A percentile compares a stretch with the other conserved stretches of the same genome.
These are phyloP conservation scores for Enteromius treurensis DNA, from an alignment of 2,797 vertebrate genomes.

Conservation along the genomic window DNA sequence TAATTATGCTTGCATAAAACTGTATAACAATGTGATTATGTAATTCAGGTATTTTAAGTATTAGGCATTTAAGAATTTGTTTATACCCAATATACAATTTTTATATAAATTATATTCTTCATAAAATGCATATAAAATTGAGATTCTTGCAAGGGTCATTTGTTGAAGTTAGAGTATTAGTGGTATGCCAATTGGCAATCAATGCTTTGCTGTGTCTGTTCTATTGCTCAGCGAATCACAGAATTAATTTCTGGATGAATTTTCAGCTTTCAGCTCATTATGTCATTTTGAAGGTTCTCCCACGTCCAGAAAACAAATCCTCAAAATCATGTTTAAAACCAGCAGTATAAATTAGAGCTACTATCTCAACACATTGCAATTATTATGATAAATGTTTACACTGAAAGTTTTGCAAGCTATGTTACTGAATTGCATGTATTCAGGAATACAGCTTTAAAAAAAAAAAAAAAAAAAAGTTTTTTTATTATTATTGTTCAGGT, in stretches of 20 bases:
- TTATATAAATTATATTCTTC: constrained; percentile 5
- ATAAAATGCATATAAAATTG: not conserved
- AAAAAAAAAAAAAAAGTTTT: constrained; percentile 41
- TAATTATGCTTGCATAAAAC: constrained; percentile 23
- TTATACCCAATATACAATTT: constrained; percentile 39
- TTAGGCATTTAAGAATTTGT: constrained; percentile 54
- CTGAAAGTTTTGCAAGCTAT: constrained; percentile 63
- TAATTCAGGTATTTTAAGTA: constrained; percentile 65
- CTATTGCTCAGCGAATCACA: not conserved
- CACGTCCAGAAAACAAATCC: not conserved
- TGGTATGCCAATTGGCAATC: not conserved
- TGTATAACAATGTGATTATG: constrained; percentile 53
- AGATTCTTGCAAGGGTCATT: not conserved
- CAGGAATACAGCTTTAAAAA: constrained; percentile 61
- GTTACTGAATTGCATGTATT: constrained; percentile 64
- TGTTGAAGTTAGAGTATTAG: constrained; percentile 13
- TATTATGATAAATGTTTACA: constrained; percentile 68
- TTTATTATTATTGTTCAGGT: constrained; percentile 61
- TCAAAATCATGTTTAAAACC: constrained; percentile 46
- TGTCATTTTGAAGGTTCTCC: not conserved
- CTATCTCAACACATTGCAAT: constrained; percentile 35
- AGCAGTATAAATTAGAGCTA: constrained; percentile 16
- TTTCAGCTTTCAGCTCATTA: not conserved
- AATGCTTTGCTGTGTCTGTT: not conserved
- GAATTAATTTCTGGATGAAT: not conserved